Conservation (phyloP, 2,888 invertebrate genomes). For the Notodonta dromedarius region DNA sequence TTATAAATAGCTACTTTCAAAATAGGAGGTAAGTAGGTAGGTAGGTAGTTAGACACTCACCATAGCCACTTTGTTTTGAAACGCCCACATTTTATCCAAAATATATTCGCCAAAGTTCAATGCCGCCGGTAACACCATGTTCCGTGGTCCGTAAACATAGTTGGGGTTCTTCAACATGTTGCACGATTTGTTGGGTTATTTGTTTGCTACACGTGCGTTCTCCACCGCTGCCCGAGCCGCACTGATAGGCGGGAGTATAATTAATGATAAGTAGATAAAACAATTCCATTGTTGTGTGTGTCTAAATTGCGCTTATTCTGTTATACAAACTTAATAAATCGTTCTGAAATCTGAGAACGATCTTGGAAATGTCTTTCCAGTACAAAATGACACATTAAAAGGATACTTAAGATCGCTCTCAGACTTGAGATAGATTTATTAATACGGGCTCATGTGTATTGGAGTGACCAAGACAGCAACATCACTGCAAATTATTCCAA, state of each 20-base stretch:
- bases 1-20: too few species aligned
- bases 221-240: background rate
- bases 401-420: too few species aligned
- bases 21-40: too few species aligned
- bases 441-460: too few species aligned
- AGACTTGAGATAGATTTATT: too few species aligned
- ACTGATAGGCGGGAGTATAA: conserved; percentile 2
- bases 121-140: conserved; percentile 47
- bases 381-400: too few species aligned
- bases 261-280: background rate
- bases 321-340: too few species aligned
- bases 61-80: conserved; percentile 46
- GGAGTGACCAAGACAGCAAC: too few species aligned
- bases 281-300: background rate
- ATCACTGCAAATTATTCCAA: too few species aligned
- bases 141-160: conserved; percentile 56
- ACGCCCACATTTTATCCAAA: conserved; percentile 45
- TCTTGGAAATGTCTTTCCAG: too few species aligned
- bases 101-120: conserved; percentile 63
- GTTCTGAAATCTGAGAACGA: too few species aligned
- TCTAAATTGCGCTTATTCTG: too few species aligned
- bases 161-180: conserved; percentile 65
- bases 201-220: background rate
- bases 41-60: conserved; percentile 39
- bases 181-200: background rate